Percentiles rank a stretch among this genome's conserved stretches.
Conservation (phyloP, 1,140 invertebrate species). For the Dreissena polymorpha region DNA sequence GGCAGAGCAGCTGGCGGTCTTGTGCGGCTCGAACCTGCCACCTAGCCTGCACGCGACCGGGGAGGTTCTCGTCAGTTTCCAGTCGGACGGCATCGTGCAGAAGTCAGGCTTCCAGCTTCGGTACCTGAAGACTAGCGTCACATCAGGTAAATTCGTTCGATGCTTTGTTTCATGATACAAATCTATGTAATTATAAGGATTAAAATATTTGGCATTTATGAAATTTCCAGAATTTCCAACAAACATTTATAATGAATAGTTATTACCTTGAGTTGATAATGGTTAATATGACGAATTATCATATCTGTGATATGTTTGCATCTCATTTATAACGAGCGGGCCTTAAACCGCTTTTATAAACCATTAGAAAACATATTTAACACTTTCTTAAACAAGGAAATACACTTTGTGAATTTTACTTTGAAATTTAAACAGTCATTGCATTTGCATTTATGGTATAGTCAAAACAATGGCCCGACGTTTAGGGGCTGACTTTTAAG, state of each 20-base stretch:
- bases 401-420: no score
- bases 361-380: no score
- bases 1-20: background rate
- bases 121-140: constrained; percentile 26
- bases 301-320: background rate
- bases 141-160: background rate
- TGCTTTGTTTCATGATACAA: no score
- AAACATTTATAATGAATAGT: background rate
- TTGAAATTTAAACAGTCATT: no score
- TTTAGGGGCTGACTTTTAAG: no score
- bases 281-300: background rate
- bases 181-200: no score
- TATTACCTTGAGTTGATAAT: background rate
- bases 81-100: constrained; percentile 29
- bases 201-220: no score
- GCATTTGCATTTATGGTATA: no score
- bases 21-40: constrained; percentile 12
- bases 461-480: no score
- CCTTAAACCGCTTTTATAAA: no score
- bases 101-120: background rate
- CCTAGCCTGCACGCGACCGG: background rate
- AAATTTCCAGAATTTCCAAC: background rate
- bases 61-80: constrained; percentile 40
- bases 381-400: no score
- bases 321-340: no score